Evolutionary conservation across 2,888 invertebrate genomes (phyloP), one percentile per base, ranked within the genome.

Genomic region (Noctua pronuba): DNA sequence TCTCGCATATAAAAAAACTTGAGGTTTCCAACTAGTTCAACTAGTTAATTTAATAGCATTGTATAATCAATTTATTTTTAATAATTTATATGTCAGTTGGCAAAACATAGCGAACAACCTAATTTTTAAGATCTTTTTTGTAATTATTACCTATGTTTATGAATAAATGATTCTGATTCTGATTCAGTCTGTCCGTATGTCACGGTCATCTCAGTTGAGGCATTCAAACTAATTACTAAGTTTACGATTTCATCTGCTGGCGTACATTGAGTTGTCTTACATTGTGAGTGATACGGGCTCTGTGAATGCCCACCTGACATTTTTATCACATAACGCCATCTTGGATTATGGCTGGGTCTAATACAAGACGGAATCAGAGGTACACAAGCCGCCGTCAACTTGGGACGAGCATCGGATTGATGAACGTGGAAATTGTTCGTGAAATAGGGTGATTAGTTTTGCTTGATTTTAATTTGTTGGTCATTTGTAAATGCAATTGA

Each of bases 201-300:
- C 77, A 73, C 13, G n/a, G 21, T 58, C 65, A 82, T 77, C 73
- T 88, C 83, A 88, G 88, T 90, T 91, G 90, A 91, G 89, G 85
- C 87, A 89, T 91, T 92, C 88, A 84, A 88, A 88, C 93, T 94
- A 94, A 94, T 95, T 94, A 92, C 90, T 82, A 88, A 92, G 90
- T 94, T 94, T 94, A 94, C 93, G 94, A 94, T 89, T 85, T 88
- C 86, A 90, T 89, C 88, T 87, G 71, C 82, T 60, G 71, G 82
- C 83, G 84, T 88, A 92, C 93, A 94, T 94, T 94, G 91, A 93
- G 94, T 91, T 91, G 92, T 92, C 92, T 90, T 82, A 89, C 90
- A 89, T 74, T 87, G 91, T 91, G 92, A 92, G 83, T 90, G 91
- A 91, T 90, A 88, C 86, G 67, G 71, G 77, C 73, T 72, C 77